Evolutionary conservation across 2,888 invertebrate genomes (phyloP).

Genomic region (Aelia acuminata): DNA sequence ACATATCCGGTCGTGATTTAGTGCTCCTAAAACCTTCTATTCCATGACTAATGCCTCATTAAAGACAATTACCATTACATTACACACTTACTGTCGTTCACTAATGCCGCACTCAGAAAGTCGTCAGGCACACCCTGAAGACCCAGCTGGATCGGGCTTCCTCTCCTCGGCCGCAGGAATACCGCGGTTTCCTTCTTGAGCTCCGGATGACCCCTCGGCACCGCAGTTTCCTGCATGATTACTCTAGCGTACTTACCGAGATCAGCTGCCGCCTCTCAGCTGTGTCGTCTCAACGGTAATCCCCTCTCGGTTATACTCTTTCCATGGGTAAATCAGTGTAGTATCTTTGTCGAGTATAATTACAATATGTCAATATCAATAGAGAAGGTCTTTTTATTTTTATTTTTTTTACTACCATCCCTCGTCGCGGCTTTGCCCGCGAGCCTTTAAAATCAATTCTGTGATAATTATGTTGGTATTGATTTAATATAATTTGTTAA

Average conservation of each 20-base stretch:
- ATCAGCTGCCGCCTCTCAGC: background rate
- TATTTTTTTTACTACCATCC: no score
- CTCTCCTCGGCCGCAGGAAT: background rate
- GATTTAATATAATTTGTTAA: no score
- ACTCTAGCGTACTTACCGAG: conserved; percentile 8
- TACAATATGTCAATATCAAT: no score
- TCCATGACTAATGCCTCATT: background rate
- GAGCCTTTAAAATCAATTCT: no score
- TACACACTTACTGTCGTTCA: no score
- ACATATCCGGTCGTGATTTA: background rate
- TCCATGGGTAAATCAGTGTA: background rate
- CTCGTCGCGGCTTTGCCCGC: no score
- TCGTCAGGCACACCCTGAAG: background rate
- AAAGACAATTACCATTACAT: background rate
- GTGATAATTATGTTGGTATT: no score
- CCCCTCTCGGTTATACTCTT: background rate
- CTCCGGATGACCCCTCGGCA: background rate
- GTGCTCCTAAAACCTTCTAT: background rate
- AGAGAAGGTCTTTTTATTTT: no score
- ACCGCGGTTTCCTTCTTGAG: conserved; percentile 3
- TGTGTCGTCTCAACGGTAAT: conserved; percentile 3
- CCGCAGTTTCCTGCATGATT: conserved; percentile 18
- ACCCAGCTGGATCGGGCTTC: background rate
- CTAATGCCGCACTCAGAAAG: background rate
- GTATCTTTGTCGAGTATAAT: background rate